Evolutionary conservation across 2,888 invertebrate species (phyloP), one percentile per base, ranked within the genome.

Genomic region (Amphipoea lucens): DNA sequence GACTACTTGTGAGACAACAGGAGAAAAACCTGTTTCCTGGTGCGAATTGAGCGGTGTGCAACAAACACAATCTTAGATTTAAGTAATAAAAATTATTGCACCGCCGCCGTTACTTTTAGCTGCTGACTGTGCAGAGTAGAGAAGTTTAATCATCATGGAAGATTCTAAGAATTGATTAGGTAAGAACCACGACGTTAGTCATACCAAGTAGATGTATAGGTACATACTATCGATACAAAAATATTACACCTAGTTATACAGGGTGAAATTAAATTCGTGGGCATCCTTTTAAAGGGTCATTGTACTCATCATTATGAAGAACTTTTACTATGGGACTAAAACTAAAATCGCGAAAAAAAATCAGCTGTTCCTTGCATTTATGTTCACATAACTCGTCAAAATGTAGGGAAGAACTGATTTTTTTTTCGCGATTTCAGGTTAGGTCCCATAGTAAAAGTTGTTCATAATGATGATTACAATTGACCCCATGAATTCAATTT

Each of bases 131-230:
- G 6, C 48, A 66, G 12, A 66, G 36, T 45, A 36, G 51, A 45
- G 12, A 14, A 57, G 79, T 66, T 42, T 78, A 71, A 65, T 79
- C 79, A 79, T 79, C 71, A 71, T 79, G 54, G 48, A 48, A 65
- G 79, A 79, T 79, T 66, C 9, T 66, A 69, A 48, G 45, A 48
- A 70, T 66, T 79, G 79, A 79, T 45, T 63, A 69, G 4, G 45
- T 78, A 48, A 29, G 29, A 29, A 29, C 29, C 62, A n/a, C 11
- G 29, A 76, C 54, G 6, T 72, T 62, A 60, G 40, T 51, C 40
- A 76, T 57, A 70, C 79, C 48, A 40, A 29, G 40, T 51, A 67
- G 36, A 11, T 45, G 45, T 42, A 40, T 40, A 40, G 40, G 40
- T 42, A 42, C 42, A 42, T 42, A 42, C 20, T 4, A 36, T 42